phyloP scores from a whole-genome alignment of 2,113 vertebrate species.

The Heptranchias perlo region DNA sequence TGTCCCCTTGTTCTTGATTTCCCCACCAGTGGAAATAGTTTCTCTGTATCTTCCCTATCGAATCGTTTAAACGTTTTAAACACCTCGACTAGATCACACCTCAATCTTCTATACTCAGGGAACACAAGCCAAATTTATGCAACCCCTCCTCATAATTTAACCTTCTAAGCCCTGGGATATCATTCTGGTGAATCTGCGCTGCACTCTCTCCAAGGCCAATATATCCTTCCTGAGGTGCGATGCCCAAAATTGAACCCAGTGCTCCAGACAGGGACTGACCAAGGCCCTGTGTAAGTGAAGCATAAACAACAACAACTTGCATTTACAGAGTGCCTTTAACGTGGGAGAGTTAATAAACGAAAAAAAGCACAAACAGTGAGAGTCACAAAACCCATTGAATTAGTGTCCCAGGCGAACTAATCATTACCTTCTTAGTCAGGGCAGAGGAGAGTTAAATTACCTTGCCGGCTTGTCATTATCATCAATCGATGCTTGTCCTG shows the following conservation, averaged over 20 bases:
- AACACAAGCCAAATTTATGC: not conserved
- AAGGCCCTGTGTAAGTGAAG: not conserved
- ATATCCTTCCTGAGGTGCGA: not conserved
- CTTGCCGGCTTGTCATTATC: not conserved
- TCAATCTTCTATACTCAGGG: not conserved
- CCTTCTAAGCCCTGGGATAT: not conserved
- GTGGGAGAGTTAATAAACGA: not conserved
- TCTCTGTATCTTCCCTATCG: not conserved
- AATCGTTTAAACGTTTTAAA: not conserved
- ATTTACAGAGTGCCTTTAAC: not conserved
- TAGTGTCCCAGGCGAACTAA: not conserved
- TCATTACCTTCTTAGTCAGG: not conserved
- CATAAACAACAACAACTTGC: not conserved
- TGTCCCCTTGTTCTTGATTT: not conserved
- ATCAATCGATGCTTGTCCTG: not conserved
- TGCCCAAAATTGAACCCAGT: not conserved
- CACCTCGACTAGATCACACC: not conserved
- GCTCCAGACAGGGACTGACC: not conserved
- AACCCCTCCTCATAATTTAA: not conserved
- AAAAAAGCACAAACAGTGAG: not conserved
- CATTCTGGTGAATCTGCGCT: not conserved
- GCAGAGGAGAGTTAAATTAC: not conserved
- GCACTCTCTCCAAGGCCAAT: not conserved
- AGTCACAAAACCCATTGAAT: not conserved
- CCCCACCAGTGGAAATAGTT: not conserved